Percentiles rank a stretch among this genome's conserved stretches.
Evolutionary conservation across 2,797 vertebrate species (phyloP).

Genomic region (Chromis chromis): DNA sequence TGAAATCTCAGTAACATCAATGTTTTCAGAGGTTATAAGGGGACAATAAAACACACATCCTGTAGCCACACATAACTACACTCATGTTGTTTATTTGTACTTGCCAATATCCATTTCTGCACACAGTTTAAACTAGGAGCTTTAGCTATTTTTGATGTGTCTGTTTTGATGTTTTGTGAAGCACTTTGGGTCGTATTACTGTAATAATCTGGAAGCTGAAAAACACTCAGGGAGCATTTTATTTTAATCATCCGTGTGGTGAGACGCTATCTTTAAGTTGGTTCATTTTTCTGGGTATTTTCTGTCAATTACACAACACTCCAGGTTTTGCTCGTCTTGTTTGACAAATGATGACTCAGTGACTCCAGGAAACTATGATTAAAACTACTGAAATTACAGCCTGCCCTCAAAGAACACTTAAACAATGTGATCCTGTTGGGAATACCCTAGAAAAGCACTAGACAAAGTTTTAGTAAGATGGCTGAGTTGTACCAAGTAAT

Average conservation of each 20-base stretch:
- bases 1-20: neutral
- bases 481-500: neutral
- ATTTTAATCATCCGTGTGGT: neutral
- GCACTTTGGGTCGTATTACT: neutral
- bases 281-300: neutral
- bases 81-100: slow-evolving; percentile 1
- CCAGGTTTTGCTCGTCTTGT: neutral
- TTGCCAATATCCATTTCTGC: neutral
- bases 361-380: neutral
- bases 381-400: neutral
- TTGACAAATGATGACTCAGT: slow-evolving; percentile 2
- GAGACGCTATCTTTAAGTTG: neutral
- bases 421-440: too few species aligned
- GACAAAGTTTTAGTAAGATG: neutral
- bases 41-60: neutral
- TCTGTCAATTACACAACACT: neutral
- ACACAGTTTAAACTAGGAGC: neutral
- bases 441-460: neutral
- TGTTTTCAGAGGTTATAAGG: neutral
- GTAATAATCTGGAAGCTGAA: neutral
- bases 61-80: neutral
- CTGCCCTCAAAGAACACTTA: too few species aligned
- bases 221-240: neutral
- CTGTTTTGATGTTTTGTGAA: neutral
- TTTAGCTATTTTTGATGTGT: neutral